Evolutionary conservation across 2,888 invertebrate species (phyloP).

Genomic region (Tiphia femorata): DNA sequence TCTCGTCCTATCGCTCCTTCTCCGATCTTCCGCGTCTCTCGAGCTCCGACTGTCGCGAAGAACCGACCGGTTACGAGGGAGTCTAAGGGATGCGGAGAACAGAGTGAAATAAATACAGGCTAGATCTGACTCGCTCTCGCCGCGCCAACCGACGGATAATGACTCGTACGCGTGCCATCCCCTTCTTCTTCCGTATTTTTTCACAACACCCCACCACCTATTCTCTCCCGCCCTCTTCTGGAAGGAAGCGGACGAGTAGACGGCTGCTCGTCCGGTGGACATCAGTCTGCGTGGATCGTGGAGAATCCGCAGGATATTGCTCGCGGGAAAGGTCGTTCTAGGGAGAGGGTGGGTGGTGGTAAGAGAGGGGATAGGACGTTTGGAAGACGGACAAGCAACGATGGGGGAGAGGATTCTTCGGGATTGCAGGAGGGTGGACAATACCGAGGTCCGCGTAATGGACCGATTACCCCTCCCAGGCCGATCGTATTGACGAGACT

Average conservation of each 20-base stretch:
- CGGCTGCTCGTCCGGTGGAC: background rate
- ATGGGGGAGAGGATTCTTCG: conserved; percentile 30
- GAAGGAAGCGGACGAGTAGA: background rate
- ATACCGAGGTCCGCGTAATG: conserved; percentile 64
- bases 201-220: no score
- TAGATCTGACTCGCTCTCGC: no score
- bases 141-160: conserved; percentile 53
- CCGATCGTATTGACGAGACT: conserved; percentile 68
- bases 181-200: no score
- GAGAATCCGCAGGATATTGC: no score
- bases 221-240: background rate
- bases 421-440: conserved; percentile 56
- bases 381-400: conserved; percentile 38
- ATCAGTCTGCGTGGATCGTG: no score
- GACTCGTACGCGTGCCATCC: conserved; percentile 59
- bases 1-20: conserved; percentile 16
- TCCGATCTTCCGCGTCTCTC: conserved; percentile 7
- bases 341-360: background rate
- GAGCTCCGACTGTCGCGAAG: conserved; percentile 17
- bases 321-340: no score
- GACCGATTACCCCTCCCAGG: conserved; percentile 67
- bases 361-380: conserved; percentile 31
- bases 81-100: no score
- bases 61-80: conserved; percentile 22
- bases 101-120: no score